phyloP scores from a whole-genome alignment of 2,797 vertebrate species.

The Scolopax rusticola region DNA sequence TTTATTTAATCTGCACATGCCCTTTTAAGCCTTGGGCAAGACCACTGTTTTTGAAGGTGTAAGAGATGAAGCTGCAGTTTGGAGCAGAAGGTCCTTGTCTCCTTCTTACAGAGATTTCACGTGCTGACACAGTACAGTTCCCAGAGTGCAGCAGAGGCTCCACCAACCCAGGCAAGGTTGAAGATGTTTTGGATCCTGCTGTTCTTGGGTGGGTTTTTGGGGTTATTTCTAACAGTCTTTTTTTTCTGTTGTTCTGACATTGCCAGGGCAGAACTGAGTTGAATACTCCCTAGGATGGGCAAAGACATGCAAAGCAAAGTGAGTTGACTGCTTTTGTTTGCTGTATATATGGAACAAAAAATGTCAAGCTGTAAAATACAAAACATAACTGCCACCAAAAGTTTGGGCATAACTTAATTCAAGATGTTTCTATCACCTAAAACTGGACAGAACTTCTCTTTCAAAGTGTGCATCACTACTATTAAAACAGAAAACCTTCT shows the following conservation, averaged over 20 bases:
- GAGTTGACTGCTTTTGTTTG: not conserved
- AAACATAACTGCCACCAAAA: not conserved
- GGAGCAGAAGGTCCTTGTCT: not conserved
- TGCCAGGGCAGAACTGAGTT: not conserved
- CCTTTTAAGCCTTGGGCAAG: not conserved
- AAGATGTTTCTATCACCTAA: not conserved
- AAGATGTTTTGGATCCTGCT: not conserved
- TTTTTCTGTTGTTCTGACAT: not conserved
- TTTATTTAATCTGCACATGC: not conserved
- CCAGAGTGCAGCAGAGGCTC: not conserved
- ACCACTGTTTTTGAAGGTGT: not conserved
- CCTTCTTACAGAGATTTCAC: not conserved
- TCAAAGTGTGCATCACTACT: not conserved
- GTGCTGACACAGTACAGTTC: not conserved
- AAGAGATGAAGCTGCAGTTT: not conserved
- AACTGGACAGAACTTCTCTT: not conserved
- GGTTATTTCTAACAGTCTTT: not conserved
- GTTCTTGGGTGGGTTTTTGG: not conserved
- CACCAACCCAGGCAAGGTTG: not conserved
- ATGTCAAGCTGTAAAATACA: not conserved
- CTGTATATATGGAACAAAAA: not conserved
- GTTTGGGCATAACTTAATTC: not conserved
- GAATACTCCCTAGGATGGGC: not conserved
- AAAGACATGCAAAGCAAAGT: not conserved
- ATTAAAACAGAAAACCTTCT: not conserved